Evolutionary conservation across 2,888 invertebrate genomes (phyloP), one percentile per base, ranked within the genome.

Genomic region (Camponotus fellah): DNA sequence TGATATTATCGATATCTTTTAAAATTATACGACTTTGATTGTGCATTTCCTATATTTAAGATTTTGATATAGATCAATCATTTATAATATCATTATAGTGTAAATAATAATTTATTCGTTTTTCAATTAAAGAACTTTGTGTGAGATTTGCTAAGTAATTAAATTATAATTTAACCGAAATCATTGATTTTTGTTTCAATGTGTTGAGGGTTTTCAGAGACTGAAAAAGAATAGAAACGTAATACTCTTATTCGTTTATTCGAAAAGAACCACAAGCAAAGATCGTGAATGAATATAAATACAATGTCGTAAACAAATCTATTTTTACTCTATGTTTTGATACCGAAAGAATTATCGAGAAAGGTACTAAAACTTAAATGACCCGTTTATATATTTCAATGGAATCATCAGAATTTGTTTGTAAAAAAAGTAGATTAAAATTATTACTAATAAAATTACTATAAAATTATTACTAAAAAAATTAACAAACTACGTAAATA

Each of bases 281-380:
- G 76, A 53, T n/a, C 77, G 85, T 72, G 75, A 87, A 85, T 86
- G 88, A 87, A 90, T 90, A 90, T 90, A 87, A 90, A 90, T 89
- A 89, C 84, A 87, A 75, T 85, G 85, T 86, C 84, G 83, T 83
- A 88, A 87, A 83, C 87, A 88, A 86, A 80, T 83, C 86, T 90
- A 90, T 90, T 88, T 90, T 90, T 86, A 87, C 77, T 46, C 40
- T 43, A 12, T 49, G 53, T 34, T 49, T 74, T 40, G 37, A 43
- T 43, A 2, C 64, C 37, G 14, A 21, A 17, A 58, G 40, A 17
- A 26, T 56, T 26, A 46, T 60, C 12, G 58, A 32, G 37, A 32
- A 43, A 26, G 12, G 21, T 2, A 82, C 12, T 0, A 66, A 56
- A 66, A 53, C 65, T 65, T 12, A 53, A n/a, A 9, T n/a, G 26